Evolutionary conservation across 1,140 invertebrate species (phyloP), one percentile per base, ranked within the genome.

Genomic region (Phortica variegata): DNA sequence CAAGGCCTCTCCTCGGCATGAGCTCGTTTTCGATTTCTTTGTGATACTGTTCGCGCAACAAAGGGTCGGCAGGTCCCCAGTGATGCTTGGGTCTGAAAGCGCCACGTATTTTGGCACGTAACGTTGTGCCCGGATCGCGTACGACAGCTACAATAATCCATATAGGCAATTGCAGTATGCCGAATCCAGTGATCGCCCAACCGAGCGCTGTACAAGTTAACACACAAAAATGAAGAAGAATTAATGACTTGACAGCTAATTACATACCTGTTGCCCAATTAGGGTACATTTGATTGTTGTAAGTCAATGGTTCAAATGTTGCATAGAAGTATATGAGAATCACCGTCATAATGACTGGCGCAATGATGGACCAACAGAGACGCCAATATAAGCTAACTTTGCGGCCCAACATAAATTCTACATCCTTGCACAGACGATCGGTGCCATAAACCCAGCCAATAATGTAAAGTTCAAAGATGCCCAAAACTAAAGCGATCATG

Each of bases 341-440:
- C 2, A 83, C 77, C 10, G 82, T 77, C 18, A 93, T 78, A 26
- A 88, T 77, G 6, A 87, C 42, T 0, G 91, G 91, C 18, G 87
- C 88, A 12, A 90, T 63, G 4, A 90, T 61, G n/a, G 82, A 83
- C 91, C 91, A 93, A 43, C 87, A 90, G 5, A 89, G 50, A 61
- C 87, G 83, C 89, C 89, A 93, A 65, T 91, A 93, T 8, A 83
- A 60, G 1, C 85, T 82, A 0, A 90, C 83, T 53, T 82, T 81
- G 48, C 80, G 79, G 2, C 83, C 81, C 18, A 89, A 75, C 90
- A 93, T 93, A 53, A 82, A 86, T 56, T 85, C 83, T 13, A 83
- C 73, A 52, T 86, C 84, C 31, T 81, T 74, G 44, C 84, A 79
- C 18, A 86, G 77, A 16, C 83, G 82, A 56, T 84, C 80, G 2